Evolutionary conservation across 2,888 invertebrate genomes (phyloP), one percentile per base, ranked within the genome.

Genomic region (Acanthococcus lagerstroemiae): DNA sequence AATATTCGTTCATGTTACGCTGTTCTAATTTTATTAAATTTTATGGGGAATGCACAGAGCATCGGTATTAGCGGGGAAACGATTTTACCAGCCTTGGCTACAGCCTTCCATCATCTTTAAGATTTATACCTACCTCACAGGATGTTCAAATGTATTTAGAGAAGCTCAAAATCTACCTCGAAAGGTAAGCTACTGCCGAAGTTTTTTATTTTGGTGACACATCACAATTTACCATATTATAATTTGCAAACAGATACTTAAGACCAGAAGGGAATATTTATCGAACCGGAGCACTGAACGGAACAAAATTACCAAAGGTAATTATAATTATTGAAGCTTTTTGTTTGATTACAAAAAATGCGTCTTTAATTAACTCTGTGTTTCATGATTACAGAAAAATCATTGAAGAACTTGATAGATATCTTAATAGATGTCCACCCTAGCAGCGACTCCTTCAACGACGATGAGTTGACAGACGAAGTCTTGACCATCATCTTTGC

Each of bases 41-140:
- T n/a, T n/a, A n/a, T n/a, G n/a, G n/a, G n/a, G n/a, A n/a, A n/a
- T 6, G 24, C 48, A 6, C 17, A 71, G 71, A 67, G 70, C 70
- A 6, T 70, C 70, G 0, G 70, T 69, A 58, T 56, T 70, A 22
- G 70, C 69, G 30, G 63, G 68, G 17, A 67, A 70, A 69, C 60
- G 71, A 46, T 70, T 71, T 52, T 71, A 70, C 66, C 69, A 71
- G 55, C 67, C 68, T 7, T 71, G 71, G 71, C 60, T 71, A 21
- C 69, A 70, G 37, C 70, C 71, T 5, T 70, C 70, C 27, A 55
- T 70, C 4, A 56, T 71, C 45, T 71, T 70, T 68, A 67, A 46
- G 48, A 65, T 67, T 21, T 70, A 67, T 50, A 58, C 63, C 30
- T 69, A 67, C 37, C 54, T 69, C 4, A 65, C 68, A 15, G 71